Percentiles rank a stretch among this genome's conserved stretches.
Evolutionary conservation across 2,113 vertebrate genomes (phyloP).

Genomic region (Geothlypis trichas): DNA sequence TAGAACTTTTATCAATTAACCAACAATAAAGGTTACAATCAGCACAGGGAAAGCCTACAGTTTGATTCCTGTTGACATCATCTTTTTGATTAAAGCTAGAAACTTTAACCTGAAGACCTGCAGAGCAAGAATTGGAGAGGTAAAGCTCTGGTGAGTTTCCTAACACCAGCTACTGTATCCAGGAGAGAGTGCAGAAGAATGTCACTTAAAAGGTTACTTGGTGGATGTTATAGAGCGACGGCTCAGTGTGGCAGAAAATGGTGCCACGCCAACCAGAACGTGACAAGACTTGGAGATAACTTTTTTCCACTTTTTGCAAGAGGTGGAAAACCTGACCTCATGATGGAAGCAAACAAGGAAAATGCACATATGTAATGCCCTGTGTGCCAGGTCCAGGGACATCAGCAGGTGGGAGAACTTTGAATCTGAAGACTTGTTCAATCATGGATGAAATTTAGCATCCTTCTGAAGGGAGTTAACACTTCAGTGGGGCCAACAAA

Average conservation of each 20-base stretch:
- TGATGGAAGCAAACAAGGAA: neutral
- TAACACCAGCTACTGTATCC: neutral
- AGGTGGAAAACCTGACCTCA: neutral
- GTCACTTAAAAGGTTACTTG: neutral
- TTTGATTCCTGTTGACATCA: slow-evolving; percentile 6
- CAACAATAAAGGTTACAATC: slow-evolving; percentile 32
- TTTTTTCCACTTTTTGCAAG: neutral
- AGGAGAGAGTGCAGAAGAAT: neutral
- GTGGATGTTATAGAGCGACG: neutral
- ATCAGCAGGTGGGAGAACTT: neutral
- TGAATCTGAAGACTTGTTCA: neutral
- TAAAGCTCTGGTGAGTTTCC: neutral
- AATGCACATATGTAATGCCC: neutral
- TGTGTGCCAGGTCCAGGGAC: neutral
- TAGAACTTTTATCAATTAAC: slow-evolving; percentile 52
- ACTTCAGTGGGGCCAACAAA: neutral
- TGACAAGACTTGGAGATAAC: neutral
- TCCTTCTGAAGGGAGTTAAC: neutral
- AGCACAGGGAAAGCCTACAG: neutral
- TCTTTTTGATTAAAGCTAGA: slow-evolving; percentile 18
- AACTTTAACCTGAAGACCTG: slow-evolving; percentile 9
- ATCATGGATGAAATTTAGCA: neutral
- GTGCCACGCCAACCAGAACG: rapidly evolving
- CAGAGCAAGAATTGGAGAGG: neutral
- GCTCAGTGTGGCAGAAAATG: neutral